phyloP scores from a whole-genome alignment of 2,888 invertebrate species.

The Tetranychus truncatus region DNA sequence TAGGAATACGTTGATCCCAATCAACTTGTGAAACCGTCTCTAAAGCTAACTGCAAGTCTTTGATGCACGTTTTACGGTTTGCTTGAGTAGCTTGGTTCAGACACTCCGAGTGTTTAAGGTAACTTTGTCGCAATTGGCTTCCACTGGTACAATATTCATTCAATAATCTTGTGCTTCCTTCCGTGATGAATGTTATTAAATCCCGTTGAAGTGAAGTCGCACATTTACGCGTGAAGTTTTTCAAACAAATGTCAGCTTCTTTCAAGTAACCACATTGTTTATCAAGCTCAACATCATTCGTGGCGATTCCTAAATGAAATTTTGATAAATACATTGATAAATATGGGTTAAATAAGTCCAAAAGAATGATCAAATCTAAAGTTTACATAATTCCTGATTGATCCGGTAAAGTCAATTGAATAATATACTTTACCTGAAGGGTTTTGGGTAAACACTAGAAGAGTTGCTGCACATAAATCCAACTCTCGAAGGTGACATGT shows the following conservation, averaged over 20 bases:
- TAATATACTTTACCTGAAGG: conserved; percentile 22
- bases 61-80: conserved; percentile 22
- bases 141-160: conserved; percentile 27
- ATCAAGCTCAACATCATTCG: conserved; percentile 25
- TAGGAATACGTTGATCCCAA: conserved; percentile 27
- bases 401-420: not conserved
- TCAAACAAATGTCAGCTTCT: conserved; percentile 26
- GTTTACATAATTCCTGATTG: no score
- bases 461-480: conserved; percentile 27
- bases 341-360: not conserved
- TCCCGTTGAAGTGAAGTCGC: conserved; percentile 26
- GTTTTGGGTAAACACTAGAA: conserved; percentile 27
- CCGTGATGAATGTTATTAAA: conserved; percentile 26
- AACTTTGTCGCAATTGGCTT: conserved; percentile 23
- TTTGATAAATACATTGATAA: not conserved
- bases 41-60: conserved; percentile 27
- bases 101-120: conserved; percentile 27
- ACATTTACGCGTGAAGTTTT: conserved; percentile 25
- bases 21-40: conserved; percentile 23
- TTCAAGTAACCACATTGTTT: conserved; percentile 26
- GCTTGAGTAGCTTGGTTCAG: conserved; percentile 22
- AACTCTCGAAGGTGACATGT: conserved; percentile 27
- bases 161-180: conserved; percentile 26
- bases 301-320: conserved; percentile 23
- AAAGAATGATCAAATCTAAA: no score